Conservation (phyloP, 2,113 vertebrate species). For the Danionella cerebrum region DNA sequence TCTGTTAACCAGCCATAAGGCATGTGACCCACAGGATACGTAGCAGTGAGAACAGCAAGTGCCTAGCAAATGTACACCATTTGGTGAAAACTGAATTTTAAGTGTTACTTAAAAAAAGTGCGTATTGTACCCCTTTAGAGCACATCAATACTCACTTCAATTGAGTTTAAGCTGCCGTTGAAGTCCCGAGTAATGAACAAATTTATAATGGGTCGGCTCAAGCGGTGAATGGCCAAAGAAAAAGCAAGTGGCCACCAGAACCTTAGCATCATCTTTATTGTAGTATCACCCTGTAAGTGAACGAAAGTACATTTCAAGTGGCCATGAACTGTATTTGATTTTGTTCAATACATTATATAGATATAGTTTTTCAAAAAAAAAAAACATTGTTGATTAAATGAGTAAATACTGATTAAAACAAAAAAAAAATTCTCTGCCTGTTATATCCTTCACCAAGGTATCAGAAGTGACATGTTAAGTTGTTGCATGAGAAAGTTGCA, state of each 20-base stretch:
- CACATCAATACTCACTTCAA: constrained; percentile 86
- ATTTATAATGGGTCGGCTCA: constrained; percentile 95
- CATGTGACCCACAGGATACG: constrained; percentile 97
- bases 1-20: constrained; percentile 97
- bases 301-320: neutral
- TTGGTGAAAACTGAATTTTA: neutral
- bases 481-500: too few relatives aligned
- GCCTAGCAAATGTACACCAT: constrained; percentile 64
- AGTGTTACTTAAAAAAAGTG: neutral
- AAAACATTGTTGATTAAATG: too few relatives aligned
- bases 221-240: constrained; percentile 91
- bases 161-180: constrained; percentile 78
- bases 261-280: constrained; percentile 90
- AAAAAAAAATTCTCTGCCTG: too few relatives aligned
- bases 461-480: too few relatives aligned
- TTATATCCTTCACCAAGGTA: too few relatives aligned
- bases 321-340: neutral
- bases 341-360: too few relatives aligned
- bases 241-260: constrained; percentile 98
- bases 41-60: constrained; percentile 91
- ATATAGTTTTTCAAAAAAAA: too few relatives aligned
- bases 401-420: too few relatives aligned
- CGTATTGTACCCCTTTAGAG: too few relatives aligned
- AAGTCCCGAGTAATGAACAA: constrained; percentile 96
- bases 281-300: constrained; percentile 81